Evolutionary conservation across 2,113 vertebrate genomes (phyloP), one percentile per base, ranked within the genome.

Genomic region (Phylloscopus trochilus): DNA sequence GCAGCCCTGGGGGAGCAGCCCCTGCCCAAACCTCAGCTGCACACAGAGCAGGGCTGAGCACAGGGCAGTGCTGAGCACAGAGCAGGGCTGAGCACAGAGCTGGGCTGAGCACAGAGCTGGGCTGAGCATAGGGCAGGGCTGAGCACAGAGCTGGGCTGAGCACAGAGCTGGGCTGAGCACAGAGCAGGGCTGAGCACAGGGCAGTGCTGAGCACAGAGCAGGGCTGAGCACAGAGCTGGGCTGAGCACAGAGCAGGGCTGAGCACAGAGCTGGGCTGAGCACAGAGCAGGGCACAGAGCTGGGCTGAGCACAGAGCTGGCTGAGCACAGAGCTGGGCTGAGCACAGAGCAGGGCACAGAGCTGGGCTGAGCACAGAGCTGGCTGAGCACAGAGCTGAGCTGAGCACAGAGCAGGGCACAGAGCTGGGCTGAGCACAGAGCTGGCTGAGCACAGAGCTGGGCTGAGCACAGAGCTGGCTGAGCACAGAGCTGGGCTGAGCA

Each of bases 81-180:
- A 9, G 18, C 41, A 8, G 0, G 6, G 79, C 84, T 35, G n/a
- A 10, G n/a, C n/a, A n/a, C n/a, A n/a, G n/a, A n/a, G n/a, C n/a
- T n/a, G n/a, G n/a, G n/a, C n/a, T n/a, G n/a, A n/a, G n/a, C 2
- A 9, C 15, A 9, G 17, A 9, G 18, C 41, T 7, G 0, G 6
- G 79, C 84, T 35, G n/a, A 10, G n/a, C n/a, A n/a, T n/a, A n/a
- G n/a, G n/a, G 18, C 41, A 8, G 0, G 6, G 79, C 84, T 35
- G n/a, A 10, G n/a, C 2, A 9, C 15, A 9, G 17, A 9, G 18
- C 41, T 7, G 0, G 6, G 79, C 84, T 35, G n/a, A 10, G n/a
- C 2, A 9, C 15, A 9, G 17, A 9, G 18, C 41, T 7, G 0
- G 6, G 79, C 84, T 35, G n/a, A 10, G n/a, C 2, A 9, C 15